Conservation (phyloP, 1,140 invertebrate genomes). For the Mycetomoellerius zeteki region DNA sequence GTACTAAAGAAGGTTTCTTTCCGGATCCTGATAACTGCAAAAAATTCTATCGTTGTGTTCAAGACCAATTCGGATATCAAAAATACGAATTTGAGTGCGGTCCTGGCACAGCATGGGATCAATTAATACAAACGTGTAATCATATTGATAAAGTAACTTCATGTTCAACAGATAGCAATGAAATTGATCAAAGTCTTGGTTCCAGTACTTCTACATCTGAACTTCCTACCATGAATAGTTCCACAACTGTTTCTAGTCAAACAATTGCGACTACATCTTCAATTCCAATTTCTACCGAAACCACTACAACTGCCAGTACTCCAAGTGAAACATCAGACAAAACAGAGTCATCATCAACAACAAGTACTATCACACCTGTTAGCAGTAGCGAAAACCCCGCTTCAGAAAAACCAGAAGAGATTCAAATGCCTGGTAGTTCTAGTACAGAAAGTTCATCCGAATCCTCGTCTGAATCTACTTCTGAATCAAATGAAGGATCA, state of each 20-base stretch:
- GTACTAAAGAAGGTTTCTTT: conserved; percentile 90
- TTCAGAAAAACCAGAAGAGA: conserved; percentile 47
- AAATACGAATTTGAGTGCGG: conserved; percentile 81
- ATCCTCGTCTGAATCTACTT: conserved; percentile 20
- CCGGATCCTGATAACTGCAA: conserved; percentile 88
- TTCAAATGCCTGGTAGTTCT: conserved; percentile 52
- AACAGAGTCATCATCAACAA: conserved; percentile 27
- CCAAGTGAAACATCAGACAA: background rate
- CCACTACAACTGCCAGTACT: conserved; percentile 4
- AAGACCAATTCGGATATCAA: conserved; percentile 82
- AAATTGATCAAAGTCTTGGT: conserved; percentile 60
- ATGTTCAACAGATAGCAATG: conserved; percentile 72
- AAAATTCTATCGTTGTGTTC: conserved; percentile 88
- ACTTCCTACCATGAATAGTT: background rate
- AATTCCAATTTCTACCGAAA: conserved; percentile 44
- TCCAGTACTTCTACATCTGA: conserved; percentile 6
- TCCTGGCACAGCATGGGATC: conserved; percentile 84
- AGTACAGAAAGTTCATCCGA: conserved; percentile 52
- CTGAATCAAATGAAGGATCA: conserved; percentile 46
- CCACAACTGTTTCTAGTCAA: background rate
- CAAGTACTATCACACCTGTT: background rate
- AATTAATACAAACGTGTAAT: conserved; percentile 83
- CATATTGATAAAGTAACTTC: conserved; percentile 78
- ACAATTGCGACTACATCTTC: background rate
- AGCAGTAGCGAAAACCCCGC: background rate